phyloP scores from a whole-genome alignment of 2,797 vertebrate genomes.

The Galagoides demidoff region DNA sequence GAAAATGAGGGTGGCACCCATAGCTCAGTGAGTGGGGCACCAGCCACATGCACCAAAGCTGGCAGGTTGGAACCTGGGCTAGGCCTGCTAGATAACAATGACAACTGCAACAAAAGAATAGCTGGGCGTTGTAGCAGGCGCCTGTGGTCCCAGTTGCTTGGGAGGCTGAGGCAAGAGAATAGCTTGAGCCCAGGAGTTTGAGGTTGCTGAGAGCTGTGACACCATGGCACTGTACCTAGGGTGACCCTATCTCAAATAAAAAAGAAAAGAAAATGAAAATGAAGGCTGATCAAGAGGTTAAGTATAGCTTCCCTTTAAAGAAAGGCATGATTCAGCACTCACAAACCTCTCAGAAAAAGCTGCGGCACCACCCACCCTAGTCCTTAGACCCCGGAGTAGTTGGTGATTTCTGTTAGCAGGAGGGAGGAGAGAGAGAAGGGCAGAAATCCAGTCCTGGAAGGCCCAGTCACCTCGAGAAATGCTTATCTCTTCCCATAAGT shows the following conservation, averaged over 20 bases:
- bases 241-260: background rate
- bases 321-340: background rate
- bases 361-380: too few species aligned
- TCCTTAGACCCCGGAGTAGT: background rate
- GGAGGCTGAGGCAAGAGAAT: background rate
- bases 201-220: background rate
- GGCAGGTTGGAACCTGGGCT: too few species aligned
- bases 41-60: too few species aligned
- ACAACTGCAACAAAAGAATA: too few species aligned
- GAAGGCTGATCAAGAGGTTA: background rate
- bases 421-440: too few species aligned
- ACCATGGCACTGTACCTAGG: accelerated
- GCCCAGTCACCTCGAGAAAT: too few species aligned
- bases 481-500: too few species aligned
- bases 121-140: too few species aligned
- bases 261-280: background rate
- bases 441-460: too few species aligned
- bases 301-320: background rate
- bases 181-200: background rate
- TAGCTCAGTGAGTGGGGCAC: too few species aligned
- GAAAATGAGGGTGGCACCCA: too few species aligned
- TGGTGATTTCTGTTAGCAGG: background rate
- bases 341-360: background rate
- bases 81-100: too few species aligned
- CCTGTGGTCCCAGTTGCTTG: background rate